Evolutionary conservation across 2,888 invertebrate species (phyloP).

Genomic region (Rhaphigaster nebulosa): DNA sequence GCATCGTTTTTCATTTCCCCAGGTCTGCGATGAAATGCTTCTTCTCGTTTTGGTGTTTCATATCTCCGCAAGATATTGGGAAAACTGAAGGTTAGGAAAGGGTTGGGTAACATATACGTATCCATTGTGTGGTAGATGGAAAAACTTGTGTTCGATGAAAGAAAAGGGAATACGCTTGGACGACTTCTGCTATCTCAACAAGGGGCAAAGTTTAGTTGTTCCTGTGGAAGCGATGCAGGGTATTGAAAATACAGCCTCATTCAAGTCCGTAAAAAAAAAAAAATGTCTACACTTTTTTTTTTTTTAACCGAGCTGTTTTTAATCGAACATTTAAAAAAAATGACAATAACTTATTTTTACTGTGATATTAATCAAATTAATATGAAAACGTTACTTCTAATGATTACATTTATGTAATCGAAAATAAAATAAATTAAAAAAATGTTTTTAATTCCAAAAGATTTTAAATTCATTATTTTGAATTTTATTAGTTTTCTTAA

Average conservation of each 20-base stretch:
- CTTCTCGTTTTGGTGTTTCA: slow-evolving; percentile 3
- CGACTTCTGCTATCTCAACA: not conserved
- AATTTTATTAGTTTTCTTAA: too few relatives aligned
- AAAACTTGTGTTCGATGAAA: not conserved
- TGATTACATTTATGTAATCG: too few relatives aligned
- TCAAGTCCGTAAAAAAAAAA: not conserved
- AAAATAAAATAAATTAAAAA: too few relatives aligned
- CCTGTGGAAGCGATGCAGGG: not conserved
- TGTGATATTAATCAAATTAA: too few relatives aligned
- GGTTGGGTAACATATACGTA: not conserved
- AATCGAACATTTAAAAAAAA: too few relatives aligned
- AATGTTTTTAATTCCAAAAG: too few relatives aligned
- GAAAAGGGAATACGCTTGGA: not conserved
- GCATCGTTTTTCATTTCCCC: not conserved
- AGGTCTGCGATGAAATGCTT: not conserved
- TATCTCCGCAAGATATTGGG: slow-evolving; percentile 5
- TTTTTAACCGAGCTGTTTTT: too few relatives aligned
- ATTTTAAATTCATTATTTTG: too few relatives aligned
- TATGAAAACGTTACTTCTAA: too few relatives aligned
- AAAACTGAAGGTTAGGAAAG: not conserved
- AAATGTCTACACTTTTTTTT: not conserved
- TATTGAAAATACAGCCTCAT: not conserved
- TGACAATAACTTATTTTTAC: too few relatives aligned
- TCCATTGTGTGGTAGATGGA: slow-evolving; percentile 9
- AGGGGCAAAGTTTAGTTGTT: not conserved